These are phyloP conservation scores for Stomatorhinus ivindoensis DNA, from an alignment of 2,113 vertebrate species.

Conservation along the genomic window DNA sequence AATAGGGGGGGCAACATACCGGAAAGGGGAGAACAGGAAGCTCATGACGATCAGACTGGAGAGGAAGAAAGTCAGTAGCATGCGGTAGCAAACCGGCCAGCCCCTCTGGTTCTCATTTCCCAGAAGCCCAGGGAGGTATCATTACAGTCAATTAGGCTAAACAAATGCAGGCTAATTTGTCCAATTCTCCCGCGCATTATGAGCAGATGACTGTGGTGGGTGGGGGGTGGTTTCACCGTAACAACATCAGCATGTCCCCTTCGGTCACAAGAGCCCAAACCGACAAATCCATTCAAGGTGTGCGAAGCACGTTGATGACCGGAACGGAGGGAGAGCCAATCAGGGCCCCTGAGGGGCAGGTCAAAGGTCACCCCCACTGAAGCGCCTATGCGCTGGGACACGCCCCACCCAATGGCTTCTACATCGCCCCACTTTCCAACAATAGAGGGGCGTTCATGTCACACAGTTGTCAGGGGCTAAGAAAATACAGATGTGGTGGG, in stretches of 20 bases:
- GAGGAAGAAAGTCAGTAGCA: not conserved
- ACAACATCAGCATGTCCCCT: not conserved
- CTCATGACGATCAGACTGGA: not conserved
- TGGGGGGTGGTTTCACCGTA: not conserved
- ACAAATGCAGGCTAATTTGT: not conserved
- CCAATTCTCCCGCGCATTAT: not conserved
- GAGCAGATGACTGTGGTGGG: not conserved
- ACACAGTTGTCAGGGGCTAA: constrained; percentile 61
- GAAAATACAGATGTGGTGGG: constrained; percentile 61
- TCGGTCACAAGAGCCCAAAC: not conserved
- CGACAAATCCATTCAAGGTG: not conserved
- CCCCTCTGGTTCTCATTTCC: not conserved
- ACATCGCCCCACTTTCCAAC: constrained; percentile 30
- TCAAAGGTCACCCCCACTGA: not conserved
- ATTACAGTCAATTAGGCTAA: constrained; percentile 1
- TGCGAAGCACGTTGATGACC: not conserved
- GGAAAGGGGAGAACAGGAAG: not conserved
- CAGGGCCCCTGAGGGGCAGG: not conserved
- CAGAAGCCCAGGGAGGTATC: not conserved
- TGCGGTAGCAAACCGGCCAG: not conserved
- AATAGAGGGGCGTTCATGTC: constrained; percentile 58
- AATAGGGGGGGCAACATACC: not conserved
- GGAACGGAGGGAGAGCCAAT: not conserved
- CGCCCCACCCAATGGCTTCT: not conserved
- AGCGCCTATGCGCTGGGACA: not conserved